Evolutionary conservation across 1,140 invertebrate genomes (phyloP), one percentile per base, ranked within the genome.

Genomic region (Drosophila bocki): DNA sequence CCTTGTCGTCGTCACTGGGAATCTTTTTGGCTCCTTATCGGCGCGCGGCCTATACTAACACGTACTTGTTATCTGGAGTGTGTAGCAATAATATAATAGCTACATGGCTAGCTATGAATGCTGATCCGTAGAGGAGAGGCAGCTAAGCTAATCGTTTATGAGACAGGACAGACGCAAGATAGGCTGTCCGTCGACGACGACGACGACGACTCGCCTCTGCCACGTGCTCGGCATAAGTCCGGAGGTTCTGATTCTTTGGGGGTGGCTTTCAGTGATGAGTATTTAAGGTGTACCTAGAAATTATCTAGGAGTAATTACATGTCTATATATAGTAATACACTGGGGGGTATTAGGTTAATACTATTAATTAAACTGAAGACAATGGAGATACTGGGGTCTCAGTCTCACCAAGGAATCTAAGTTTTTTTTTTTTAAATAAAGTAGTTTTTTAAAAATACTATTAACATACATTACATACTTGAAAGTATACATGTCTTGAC

Each of bases 1-100:
- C 68, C 53, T 72, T 59, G 42, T 57, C 37, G 29, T 70, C 35
- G 53, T 29, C 7, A n/a, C 3, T 29, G 35, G 32, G 12, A 76
- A 77, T 56, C 72, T 54, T 76, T 59, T 56, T 3, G 45, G n/a
- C 12, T 33, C 19, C 75, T 77, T 77, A 77, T 77, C 75, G 50
- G 50, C 35, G 64, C 3, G 44, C 59, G 64, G 37, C n/a, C 29
- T 37, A 63, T 0, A 39, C 48, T 22, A 61, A 60, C 74, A 77
- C 75, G 75, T 77, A 77, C 17, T 33, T n/a, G 54, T 77, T 77
- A 77, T 77, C 75, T 77, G 39, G 26, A 41, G 69, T 75, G 39
- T 68, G 19, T 77, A 54, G n/a, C 47, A n/a, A 54, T 68, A 48
- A 17, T 59, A 54, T 35, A 59, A 37, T 32, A 15, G 26, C 54